Evolutionary conservation across 2,888 invertebrate genomes (phyloP).

Genomic region (Sphaerophoria taeniata): DNA sequence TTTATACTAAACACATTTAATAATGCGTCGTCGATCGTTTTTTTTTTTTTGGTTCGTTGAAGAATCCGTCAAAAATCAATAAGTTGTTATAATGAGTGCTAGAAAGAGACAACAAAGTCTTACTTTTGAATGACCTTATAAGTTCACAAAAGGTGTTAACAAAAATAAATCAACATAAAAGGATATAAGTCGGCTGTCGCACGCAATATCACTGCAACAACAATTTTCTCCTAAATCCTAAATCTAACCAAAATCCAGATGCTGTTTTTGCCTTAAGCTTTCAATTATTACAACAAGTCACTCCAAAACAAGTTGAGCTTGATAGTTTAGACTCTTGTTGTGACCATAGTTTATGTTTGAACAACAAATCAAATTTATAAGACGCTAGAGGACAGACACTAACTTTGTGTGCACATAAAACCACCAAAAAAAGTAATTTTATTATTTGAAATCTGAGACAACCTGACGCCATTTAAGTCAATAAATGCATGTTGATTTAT

Average conservation of each 20-base stretch:
- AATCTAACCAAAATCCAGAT: neutral
- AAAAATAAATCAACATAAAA: slow-evolving; percentile 2
- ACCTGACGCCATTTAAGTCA: slow-evolving; percentile 67
- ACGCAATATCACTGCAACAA: neutral
- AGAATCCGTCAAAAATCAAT: too few relatives aligned
- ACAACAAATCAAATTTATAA: neutral
- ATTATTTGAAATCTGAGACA: slow-evolving; percentile 58
- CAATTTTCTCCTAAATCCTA: neutral
- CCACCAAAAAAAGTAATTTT: slow-evolving; percentile 60
- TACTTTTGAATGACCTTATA: slow-evolving; percentile 11
- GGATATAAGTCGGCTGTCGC: slow-evolving; percentile 7
- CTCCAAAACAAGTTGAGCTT: slow-evolving; percentile 7
- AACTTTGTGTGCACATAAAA: slow-evolving; percentile 1
- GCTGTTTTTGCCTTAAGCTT: slow-evolving; percentile 13
- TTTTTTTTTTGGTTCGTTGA: too few relatives aligned
- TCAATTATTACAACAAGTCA: slow-evolving; percentile 1
- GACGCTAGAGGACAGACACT: neutral
- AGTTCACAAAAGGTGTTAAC: neutral
- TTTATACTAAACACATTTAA: too few relatives aligned
- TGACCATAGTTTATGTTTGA: slow-evolving; percentile 2
- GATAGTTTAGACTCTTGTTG: neutral
- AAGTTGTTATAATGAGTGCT: too few relatives aligned
- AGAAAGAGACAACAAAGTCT: neutral
- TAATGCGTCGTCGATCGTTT: too few relatives aligned
- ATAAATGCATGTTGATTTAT: slow-evolving; percentile 53